Evolutionary conservation across 2,888 invertebrate genomes (phyloP), one percentile per base, ranked within the genome.

Genomic region (Barypeithes pellucidus): DNA sequence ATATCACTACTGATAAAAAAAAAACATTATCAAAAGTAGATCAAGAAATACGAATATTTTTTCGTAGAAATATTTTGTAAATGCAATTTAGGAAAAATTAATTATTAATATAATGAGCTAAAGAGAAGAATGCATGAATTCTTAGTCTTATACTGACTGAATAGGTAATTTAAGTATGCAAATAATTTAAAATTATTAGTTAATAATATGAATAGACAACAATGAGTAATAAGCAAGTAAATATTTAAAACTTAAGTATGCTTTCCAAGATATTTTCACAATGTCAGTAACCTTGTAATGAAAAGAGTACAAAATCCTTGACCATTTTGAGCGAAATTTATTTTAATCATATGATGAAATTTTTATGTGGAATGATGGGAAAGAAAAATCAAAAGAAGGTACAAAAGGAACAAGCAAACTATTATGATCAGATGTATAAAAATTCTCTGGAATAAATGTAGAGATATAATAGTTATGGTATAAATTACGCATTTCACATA

Each of bases 281-380:
- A 24, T 7, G 12, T 24, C 1, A 4, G n/a, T 50, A 50, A n/a
- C 50, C 50, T 33, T 18, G 11, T 33, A 33, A n/a, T 11, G 43
- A 43, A 57, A 52, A 57, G 18, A 57, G 33, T 33, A 57, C 33
- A 14, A 39, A 43, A 60, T 60, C 36, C 60, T 68, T 61, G 61
- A 33, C 50, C 61, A 61, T 61, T 50, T 52, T 18, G 9, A 24
- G 50, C 45, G 41, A 47, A 68, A 20, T 12, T 50, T 47, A 50
- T n/a, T 67, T 67, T 36, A 36, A 24, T 16, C 54, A 54, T 29
- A 33, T 33, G 54, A 50, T 57, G 52, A 45, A 41, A 22, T 54
- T 54, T 52, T 66, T 66, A 54, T 52, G 54, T 41, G 24, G 22
- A 54, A 54, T 66, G 22, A 20, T 20, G 0, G 47, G 7, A 47